phyloP scores from a whole-genome alignment of 2,113 vertebrate genomes.

The Leptocoma aspasia region DNA sequence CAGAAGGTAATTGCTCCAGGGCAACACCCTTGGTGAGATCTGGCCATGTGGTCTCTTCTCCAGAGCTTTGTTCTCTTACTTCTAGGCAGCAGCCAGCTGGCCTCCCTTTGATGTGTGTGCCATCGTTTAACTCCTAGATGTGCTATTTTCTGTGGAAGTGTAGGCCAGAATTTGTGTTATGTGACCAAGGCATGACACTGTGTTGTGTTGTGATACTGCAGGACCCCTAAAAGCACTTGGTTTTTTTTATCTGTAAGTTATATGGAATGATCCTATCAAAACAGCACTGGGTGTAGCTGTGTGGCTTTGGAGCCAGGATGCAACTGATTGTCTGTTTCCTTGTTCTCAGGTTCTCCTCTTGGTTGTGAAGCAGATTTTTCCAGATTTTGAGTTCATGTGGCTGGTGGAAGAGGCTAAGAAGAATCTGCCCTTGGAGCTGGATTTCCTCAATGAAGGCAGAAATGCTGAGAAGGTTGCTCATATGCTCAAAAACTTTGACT shows the following conservation, averaged over 20 bases:
- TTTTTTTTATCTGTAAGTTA: neutral
- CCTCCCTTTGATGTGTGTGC: neutral
- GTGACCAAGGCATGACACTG: neutral
- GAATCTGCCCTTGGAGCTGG: slow-evolving; percentile 92
- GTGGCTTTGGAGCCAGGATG: neutral
- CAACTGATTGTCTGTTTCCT: neutral
- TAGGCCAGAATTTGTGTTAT: neutral
- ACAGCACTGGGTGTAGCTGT: neutral
- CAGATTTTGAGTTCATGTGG: slow-evolving; percentile 97
- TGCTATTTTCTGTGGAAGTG: neutral
- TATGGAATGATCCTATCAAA: neutral
- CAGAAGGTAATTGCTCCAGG: neutral
- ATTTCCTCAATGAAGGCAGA: slow-evolving; percentile 93
- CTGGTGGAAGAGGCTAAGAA: slow-evolving; percentile 96
- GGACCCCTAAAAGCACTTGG: neutral
- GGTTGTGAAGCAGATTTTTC: slow-evolving; percentile 89
- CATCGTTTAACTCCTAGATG: neutral
- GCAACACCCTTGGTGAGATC: neutral
- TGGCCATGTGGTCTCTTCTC: neutral
- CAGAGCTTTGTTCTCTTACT: neutral
- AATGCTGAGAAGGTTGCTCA: slow-evolving; percentile 90
- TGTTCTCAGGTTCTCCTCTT: slow-evolving; percentile 81
- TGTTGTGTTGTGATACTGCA: neutral
- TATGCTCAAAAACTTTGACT: slow-evolving; percentile 87
- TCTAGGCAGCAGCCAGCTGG: neutral